Conservation (phyloP, 1,140 invertebrate species). For the Bombyx mandarina region DNA sequence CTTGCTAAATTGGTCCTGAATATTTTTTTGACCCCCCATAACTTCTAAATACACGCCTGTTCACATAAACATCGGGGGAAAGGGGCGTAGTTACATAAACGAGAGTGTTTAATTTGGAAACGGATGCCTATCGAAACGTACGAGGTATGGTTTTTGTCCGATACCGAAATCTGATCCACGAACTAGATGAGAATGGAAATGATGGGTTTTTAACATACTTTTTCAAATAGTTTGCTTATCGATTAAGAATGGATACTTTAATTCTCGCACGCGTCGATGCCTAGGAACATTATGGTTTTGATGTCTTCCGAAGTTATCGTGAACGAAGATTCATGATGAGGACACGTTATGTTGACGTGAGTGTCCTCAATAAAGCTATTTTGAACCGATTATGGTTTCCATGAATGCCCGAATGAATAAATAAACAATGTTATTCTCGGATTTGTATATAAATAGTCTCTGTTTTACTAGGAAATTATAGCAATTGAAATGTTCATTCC, state of each 20-base stretch:
- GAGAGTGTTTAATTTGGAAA: constrained; percentile 63
- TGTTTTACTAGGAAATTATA: background rate
- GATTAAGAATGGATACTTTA: no score
- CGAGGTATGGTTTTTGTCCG: constrained; percentile 41
- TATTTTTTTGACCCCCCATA: constrained; percentile 1
- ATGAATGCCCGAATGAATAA: background rate
- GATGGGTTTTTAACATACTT: no score
- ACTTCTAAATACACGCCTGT: background rate
- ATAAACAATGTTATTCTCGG: no score
- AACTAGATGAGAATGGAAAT: no score
- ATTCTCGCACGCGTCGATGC: no score
- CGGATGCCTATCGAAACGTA: constrained; percentile 41
- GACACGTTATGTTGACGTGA: no score
- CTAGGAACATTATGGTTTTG: no score
- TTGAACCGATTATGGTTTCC: background rate
- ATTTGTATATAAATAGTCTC: background rate
- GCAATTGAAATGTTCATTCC: background rate
- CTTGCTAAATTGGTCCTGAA: background rate
- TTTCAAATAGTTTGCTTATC: no score
- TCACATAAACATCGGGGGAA: constrained; percentile 18
- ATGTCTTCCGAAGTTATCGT: no score
- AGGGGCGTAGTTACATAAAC: constrained; percentile 23
- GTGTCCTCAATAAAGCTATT: background rate
- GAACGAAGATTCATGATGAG: no score
- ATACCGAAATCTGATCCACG: constrained; percentile 13